Conservation (phyloP, 2,797 vertebrate species). For the Florisuga fusca region DNA sequence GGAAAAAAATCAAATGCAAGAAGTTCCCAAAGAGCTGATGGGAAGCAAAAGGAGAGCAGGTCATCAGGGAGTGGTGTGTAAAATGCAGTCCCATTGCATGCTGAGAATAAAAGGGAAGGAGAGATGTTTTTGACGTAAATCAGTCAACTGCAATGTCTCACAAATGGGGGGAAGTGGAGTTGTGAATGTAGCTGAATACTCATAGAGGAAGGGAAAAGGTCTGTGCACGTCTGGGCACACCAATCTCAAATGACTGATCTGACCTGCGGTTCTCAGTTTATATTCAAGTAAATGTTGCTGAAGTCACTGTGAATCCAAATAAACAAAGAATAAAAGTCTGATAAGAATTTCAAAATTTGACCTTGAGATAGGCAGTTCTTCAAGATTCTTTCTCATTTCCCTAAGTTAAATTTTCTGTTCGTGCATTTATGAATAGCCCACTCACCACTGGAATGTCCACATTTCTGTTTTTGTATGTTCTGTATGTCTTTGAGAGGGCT, state of each 20-base stretch:
- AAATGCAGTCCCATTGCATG: not conserved
- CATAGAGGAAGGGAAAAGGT: not conserved
- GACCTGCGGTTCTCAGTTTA: not conserved
- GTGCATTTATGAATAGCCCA: not conserved
- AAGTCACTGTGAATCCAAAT: not conserved
- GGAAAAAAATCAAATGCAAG: slow-evolving; percentile 12
- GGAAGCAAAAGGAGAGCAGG: slow-evolving; percentile 30
- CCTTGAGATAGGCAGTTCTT: not conserved
- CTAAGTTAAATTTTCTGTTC: not conserved
- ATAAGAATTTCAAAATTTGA: slow-evolving; percentile 20
- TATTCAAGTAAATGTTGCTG: not conserved
- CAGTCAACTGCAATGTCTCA: not conserved
- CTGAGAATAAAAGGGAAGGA: not conserved
- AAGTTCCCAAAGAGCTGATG: slow-evolving; percentile 8
- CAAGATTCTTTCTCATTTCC: not conserved
- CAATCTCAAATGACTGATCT: not conserved
- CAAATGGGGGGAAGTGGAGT: not conserved
- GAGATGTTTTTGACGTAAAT: not conserved
- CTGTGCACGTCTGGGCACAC: not conserved
- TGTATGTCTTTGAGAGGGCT: not conserved
- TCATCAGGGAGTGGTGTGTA: not conserved
- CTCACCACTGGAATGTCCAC: not conserved
- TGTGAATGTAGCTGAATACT: not conserved
- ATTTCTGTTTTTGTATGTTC: not conserved
- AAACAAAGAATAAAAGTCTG: not conserved